These are phyloP conservation scores for Haliclona indistincta DNA, from an alignment of 37 sponge, comb jelly and placozoan genomes.

Conservation along the genomic window DNA sequence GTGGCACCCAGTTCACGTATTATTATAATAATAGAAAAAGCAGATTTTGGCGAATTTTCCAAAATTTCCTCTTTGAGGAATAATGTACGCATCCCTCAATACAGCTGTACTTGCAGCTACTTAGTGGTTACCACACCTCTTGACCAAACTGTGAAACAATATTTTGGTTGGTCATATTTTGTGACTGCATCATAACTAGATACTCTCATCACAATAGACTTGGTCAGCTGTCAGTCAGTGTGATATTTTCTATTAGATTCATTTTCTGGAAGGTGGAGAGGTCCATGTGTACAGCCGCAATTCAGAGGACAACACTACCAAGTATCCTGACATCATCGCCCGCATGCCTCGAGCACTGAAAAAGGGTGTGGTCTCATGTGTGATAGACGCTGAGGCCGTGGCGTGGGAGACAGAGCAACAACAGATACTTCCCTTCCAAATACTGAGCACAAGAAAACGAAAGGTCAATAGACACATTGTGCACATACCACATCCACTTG, in stretches of 20 bases:
- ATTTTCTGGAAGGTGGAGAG: constrained; percentile 75
- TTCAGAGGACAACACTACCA: constrained; percentile 94
- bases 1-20: too few species aligned
- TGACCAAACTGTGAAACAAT: neutral
- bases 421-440: constrained; percentile 95
- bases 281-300: constrained; percentile 84
- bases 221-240: neutral
- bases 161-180: neutral
- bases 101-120: neutral
- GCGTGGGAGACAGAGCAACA: constrained; percentile 95
- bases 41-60: too few species aligned
- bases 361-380: constrained; percentile 75
- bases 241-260: constrained; percentile 52
- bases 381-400: constrained; percentile 95
- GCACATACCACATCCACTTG: neutral
- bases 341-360: constrained; percentile 79
- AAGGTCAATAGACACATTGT: too few species aligned
- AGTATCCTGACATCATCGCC: constrained; percentile 94
- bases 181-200: neutral
- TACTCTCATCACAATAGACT: neutral
- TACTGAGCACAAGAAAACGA: constrained; percentile 92
- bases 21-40: too few species aligned
- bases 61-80: too few species aligned
- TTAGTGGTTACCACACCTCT: neutral
- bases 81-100: neutral